Evolutionary conservation across 1,140 invertebrate species (phyloP), one percentile per base, ranked within the genome.

Genomic region (Dendrolimus punctatus): DNA sequence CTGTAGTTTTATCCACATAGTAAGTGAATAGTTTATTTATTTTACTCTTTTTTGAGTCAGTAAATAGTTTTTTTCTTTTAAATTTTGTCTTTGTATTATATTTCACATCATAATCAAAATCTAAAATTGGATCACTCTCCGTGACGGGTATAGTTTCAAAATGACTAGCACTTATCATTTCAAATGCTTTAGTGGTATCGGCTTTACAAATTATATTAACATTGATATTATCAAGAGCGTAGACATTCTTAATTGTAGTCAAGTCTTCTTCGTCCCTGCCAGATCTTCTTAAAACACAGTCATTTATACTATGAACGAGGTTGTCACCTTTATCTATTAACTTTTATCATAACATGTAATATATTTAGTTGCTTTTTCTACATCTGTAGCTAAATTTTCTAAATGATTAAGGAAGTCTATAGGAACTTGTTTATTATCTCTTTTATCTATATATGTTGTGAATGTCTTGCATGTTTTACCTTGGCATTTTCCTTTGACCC

Each of bases 161-260:
- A 47, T 37, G n/a, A 37, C 6, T 6, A 37, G 46, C 5, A 47
- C 23, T 36, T 45, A 6, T n/a, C 43, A 10, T 9, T 8, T n/a
- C 5, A 45, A 45, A 45, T 36, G 46, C 6, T 43, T 39, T 51
- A 58, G 50, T 46, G 37, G 39, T 43, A 38, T 67, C 60, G 36
- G 62, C 53, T 38, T 71, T 65, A 51, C 73, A 76, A 52, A 80
- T 76, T 8, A 80, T 75, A 54, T 80, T 77, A n/a, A 79, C 68
- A 58, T 73, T 77, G 10, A 80, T 66, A 53, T 73, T 73, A 49
- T 74, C 74, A 3, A 80, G 47, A 4, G 71, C 64, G 53, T 79
- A 79, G 0, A 73, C 57, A 54, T 59, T 64, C 61, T 67, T 65
- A 42, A 60, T 40, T 54, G 49, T 40, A 43, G 46, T 58, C 42